A percentile compares a stretch with the other conserved stretches of the same genome.
phyloP scores from a whole-genome alignment of 2,888 invertebrate species.

The Chymomyza amoena region DNA sequence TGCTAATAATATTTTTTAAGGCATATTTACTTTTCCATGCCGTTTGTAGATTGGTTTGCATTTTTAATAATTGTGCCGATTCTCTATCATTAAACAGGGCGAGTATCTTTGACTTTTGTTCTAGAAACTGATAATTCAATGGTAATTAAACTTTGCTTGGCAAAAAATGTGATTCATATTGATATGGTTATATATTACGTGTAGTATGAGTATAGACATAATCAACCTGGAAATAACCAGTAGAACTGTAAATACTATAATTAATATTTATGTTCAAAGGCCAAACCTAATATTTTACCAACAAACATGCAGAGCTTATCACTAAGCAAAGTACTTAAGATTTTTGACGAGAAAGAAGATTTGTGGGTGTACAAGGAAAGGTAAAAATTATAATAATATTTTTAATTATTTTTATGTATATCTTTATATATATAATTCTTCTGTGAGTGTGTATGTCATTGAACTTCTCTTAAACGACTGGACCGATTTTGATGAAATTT shows the following conservation, averaged over 20 bases:
- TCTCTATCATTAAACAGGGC: constrained; percentile 1
- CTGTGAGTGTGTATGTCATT: no score
- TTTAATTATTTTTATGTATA: no score
- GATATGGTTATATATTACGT: background rate
- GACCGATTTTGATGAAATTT: no score
- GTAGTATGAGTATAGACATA: background rate
- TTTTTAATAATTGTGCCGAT: constrained; percentile 42
- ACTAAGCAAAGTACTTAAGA: background rate
- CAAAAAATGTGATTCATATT: constrained; percentile 23
- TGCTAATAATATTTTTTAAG: background rate
- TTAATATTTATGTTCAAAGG: background rate
- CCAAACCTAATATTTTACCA: background rate
- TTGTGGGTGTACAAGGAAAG: background rate
- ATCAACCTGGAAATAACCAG: background rate
- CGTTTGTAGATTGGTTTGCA: background rate
- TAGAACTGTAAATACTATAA: background rate
- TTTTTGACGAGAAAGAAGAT: background rate
- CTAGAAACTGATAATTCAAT: constrained; percentile 39
- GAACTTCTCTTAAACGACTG: no score
- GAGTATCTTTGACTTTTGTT: constrained; percentile 38
- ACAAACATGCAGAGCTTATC: background rate
- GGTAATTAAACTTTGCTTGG: constrained; percentile 38
- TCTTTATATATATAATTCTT: no score
- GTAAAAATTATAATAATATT: no score
- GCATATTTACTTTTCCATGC: background rate